Conservation (phyloP, 2,888 invertebrate species). For the Lithophane leautieri region DNA sequence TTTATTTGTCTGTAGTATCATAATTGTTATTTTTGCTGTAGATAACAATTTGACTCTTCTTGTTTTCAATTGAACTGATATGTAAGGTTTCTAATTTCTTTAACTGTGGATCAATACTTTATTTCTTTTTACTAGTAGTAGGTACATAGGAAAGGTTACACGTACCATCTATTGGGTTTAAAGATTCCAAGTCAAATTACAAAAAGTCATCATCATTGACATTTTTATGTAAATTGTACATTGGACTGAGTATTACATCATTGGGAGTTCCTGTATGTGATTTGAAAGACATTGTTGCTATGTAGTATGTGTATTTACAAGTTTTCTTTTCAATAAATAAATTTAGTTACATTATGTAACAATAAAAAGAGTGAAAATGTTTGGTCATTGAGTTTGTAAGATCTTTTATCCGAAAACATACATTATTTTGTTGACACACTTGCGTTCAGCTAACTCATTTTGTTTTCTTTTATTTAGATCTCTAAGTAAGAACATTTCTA, state of each 20-base stretch:
- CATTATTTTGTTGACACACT: conserved; percentile 14
- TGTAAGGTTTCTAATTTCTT: neutral
- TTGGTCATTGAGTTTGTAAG: conserved; percentile 14
- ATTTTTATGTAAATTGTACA: conserved; percentile 51
- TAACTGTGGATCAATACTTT: conserved; percentile 5
- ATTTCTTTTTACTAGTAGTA: neutral
- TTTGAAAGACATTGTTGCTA: conserved; percentile 24
- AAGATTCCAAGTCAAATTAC: conserved; percentile 23
- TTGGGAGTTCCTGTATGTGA: conserved; percentile 31
- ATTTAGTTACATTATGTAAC: conserved; percentile 25
- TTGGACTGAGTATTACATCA: conserved; percentile 58
- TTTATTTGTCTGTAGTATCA: conserved; percentile 26
- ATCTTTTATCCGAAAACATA: conserved; percentile 24
- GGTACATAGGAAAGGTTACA: neutral
- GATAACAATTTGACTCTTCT: conserved; percentile 1
- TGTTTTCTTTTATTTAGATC: neutral
- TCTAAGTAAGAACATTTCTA: neutral
- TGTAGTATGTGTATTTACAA: neutral
- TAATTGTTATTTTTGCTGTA: conserved; percentile 18
- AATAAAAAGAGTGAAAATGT: conserved; percentile 17
- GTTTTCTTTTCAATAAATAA: conserved; percentile 18
- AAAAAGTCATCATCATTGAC: conserved; percentile 36
- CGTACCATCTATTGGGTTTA: neutral
- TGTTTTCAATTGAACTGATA: conserved; percentile 8
- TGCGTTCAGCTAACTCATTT: conserved; percentile 4